Base-by-base conservation (phyloP, 2,888 invertebrate species). In the Pammene fasciana region DNA sequence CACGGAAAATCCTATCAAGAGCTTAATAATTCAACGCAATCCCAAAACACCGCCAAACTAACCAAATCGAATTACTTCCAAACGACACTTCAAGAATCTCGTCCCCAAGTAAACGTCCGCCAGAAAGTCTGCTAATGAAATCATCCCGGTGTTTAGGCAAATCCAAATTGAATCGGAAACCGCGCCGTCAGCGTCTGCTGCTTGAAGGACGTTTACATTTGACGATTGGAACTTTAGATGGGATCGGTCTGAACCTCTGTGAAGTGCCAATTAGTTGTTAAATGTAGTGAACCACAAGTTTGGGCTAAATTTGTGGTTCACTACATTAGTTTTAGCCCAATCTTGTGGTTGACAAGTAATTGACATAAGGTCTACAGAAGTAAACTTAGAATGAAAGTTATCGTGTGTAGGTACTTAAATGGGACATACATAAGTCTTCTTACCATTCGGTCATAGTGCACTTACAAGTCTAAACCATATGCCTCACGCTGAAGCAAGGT, bases 121-220 rank as follows among this genome's bases (percentile, higher is more conserved):
- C 38, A 68, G 65, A 65, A 70, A 68, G 65, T 55, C 68, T 65
- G 16, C 64, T 65, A 70, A 70, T 70, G 60, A 60, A 59, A 70
- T 70, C 57, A 70, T 65, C 70, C 48, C 54, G 65, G 41, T 60
- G 65, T 70, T 70, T 65, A 65, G 65, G 70, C 59, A 70, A 70
- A 65, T 65, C 65, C 60, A 65, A 70, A 70, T 70, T 70, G 70
- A 70, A 65, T 70, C 60, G 60, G 48, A 55, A 68, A 65, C 59
- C 70, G 41, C 54, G 64, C 13, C 52, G 59, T 70, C 60, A 60
- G 70, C 60, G 65, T 60, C 70, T 70, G 65, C 65, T 60, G 59
- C 65, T 70, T 60, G 55, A 45, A 26, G 46, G 45, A 5, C 36
- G 16, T 68, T 68, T 64, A 68, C 43, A 52, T 9, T 52, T 11